Percentiles rank a stretch among this genome's conserved stretches.
phyloP scores from a whole-genome alignment of 2,888 invertebrate species.

The Platerodrilus igneus region DNA sequence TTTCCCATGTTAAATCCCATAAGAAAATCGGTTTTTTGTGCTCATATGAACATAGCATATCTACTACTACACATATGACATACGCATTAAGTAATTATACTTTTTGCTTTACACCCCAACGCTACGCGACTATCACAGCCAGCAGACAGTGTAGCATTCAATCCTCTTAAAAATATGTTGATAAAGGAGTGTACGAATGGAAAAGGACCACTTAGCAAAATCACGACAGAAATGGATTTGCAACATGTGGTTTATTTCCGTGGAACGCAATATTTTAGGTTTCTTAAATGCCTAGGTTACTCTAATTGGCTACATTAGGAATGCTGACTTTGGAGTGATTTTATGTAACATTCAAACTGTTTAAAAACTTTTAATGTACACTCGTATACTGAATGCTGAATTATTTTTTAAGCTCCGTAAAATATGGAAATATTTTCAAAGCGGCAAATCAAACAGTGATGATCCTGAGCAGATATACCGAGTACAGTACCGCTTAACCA shows the following conservation, averaged over 20 bases:
- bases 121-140: constrained; percentile 32
- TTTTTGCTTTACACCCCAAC: constrained; percentile 34
- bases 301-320: neutral
- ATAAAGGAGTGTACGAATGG: constrained; percentile 34
- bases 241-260: constrained; percentile 23
- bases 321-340: neutral
- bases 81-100: constrained; percentile 26
- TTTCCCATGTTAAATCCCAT: too few relatives aligned
- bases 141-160: constrained; percentile 32
- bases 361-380: neutral
- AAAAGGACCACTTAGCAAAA: constrained; percentile 31
- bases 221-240: constrained; percentile 22
- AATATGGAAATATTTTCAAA: too few relatives aligned
- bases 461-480: too few relatives aligned
- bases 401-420: neutral
- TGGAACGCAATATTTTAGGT: constrained; percentile 15
- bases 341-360: neutral
- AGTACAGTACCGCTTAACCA: too few relatives aligned
- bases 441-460: too few relatives aligned
- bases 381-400: neutral
- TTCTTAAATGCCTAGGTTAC: neutral
- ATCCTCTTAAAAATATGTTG: constrained; percentile 29
- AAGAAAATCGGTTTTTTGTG: too few relatives aligned
- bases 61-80: too few relatives aligned
- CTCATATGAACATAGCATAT: too few relatives aligned